Evolutionary conservation across 1,140 invertebrate genomes (phyloP), one percentile per base, ranked within the genome.

Genomic region (Leptonema lineaticorne): DNA sequence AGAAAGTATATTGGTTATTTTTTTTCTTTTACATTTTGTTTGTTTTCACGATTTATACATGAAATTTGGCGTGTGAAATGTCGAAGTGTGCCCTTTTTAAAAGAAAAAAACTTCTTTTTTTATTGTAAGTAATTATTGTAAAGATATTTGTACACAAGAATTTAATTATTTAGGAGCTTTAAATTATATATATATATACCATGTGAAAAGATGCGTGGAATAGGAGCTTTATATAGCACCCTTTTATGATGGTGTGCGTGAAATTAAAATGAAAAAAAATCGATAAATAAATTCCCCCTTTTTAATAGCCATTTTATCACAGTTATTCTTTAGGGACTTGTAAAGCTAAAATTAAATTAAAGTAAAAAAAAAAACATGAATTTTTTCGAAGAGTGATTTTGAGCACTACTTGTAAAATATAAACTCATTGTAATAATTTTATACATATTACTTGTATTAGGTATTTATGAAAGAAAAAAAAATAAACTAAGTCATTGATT

Each of bases 361-460:
- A n/a, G n/a, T n/a, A n/a, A n/a, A n/a, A n/a, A n/a, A n/a, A n/a
- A n/a, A n/a, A n/a, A n/a, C n/a, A n/a, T n/a, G n/a, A n/a, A n/a
- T n/a, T n/a, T n/a, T 63, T 63, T 63, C n/a, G 18, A 57, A 58
- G 67, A 53, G 67, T 64, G 66, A 65, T 59, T 71, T 68, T 64
- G 50, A 71, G 67, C 66, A 71, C 62, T 63, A 63, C 37, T n/a
- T n/a, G n/a, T 71, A 66, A 65, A 71, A 63, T 63, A 24, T 66
- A 30, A 53, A 66, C 24, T 67, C 62, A 60, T 71, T 71, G 69
- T 71, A 71, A 71, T 71, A 71, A 71, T 71, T 71, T 71, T 71
- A 71, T 71, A 71, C 69, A 71, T 71, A 57, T 67, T 63, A 67
- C 60, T 71, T 71, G 69, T 71, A 71, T 64, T 71, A 71, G 69